Evolutionary conservation across 2,113 vertebrate species (phyloP), one percentile per base, ranked within the genome.

Genomic region (Phalacrocorax aristotelis): DNA sequence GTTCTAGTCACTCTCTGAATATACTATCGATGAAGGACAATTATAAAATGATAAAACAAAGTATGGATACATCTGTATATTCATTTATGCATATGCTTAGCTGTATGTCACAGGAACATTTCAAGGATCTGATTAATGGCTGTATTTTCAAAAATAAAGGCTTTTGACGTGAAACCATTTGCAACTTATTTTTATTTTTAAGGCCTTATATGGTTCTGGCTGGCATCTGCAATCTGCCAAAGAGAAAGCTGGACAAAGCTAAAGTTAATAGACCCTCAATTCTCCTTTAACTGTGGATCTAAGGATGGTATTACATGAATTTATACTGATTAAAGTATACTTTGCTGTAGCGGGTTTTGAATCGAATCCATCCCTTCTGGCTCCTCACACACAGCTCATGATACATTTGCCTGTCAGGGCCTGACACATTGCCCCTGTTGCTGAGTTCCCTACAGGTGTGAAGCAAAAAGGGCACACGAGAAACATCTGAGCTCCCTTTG

Each of bases 161-260:
- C 17, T 84, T 93, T 70, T 93, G 81, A 95, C 36, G 46, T 44
- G 29, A 97, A 90, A 70, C 34, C 48, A 22, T 30, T 79, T 81
- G 61, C 0, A 2, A 92, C 15, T 17, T 81, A 26, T 83, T 93
- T 93, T 87, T 61, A 83, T 93, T 90, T 95, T 94, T 15, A 91
- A 92, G 58, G 17, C 81, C 89, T 74, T 97, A 89, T 94, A 96
- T 87, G 89, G 91, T 89, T 96, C 85, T 80, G 32, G 36, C 15
- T 89, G 81, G 34, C 90, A 69, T 72, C 96, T 96, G 83, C 52
- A 88, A 94, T 92, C 38, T 84, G 89, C 58, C 86, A 95, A 90
- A 95, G 69, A 78, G 90, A 90, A 96, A 97, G 85, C 30, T 93
- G 84, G 76, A 97, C 71, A 94, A 97, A 96, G 74, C 64, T 87